Evolutionary conservation across 2,113 vertebrate genomes (phyloP).

Genomic region (Cepphus grylle): DNA sequence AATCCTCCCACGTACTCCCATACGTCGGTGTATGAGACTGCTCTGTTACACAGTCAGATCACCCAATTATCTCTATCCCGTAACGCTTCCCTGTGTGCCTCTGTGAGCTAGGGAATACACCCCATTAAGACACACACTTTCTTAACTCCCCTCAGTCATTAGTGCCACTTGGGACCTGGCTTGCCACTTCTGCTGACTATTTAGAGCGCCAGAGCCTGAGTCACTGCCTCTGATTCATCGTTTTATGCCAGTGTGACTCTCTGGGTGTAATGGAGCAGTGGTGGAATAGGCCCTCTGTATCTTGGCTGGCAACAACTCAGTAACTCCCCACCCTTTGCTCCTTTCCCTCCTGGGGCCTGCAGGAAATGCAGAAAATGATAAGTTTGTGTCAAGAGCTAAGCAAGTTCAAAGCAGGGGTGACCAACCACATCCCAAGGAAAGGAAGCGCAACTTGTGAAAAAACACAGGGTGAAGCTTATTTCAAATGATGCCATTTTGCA

Average conservation of each 20-base stretch:
- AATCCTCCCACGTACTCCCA: neutral
- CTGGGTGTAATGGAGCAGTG: neutral
- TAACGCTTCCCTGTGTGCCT: neutral
- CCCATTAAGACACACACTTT: neutral
- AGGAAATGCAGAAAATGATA: neutral
- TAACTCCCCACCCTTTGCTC: neutral
- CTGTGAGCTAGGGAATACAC: neutral
- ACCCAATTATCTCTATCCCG: neutral
- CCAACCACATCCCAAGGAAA: neutral
- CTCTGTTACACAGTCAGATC: neutral
- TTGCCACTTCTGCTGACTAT: slow-evolving; percentile 36
- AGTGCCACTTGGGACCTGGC: neutral
- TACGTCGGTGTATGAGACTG: neutral
- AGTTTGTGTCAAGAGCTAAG: neutral
- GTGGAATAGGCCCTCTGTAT: neutral
- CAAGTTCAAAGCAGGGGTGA: neutral
- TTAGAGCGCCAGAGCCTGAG: neutral
- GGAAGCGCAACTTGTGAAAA: neutral
- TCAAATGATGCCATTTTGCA: neutral
- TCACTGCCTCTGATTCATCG: slow-evolving; percentile 46
- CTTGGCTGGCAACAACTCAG: neutral
- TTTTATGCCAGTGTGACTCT: neutral
- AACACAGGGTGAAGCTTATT: neutral
- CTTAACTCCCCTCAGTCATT: slow-evolving; percentile 2
- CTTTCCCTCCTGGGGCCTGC: neutral